These are phyloP conservation scores for Xenotilapia leptura DNA, from an alignment of 2,113 vertebrate genomes.

Conservation along the genomic window DNA sequence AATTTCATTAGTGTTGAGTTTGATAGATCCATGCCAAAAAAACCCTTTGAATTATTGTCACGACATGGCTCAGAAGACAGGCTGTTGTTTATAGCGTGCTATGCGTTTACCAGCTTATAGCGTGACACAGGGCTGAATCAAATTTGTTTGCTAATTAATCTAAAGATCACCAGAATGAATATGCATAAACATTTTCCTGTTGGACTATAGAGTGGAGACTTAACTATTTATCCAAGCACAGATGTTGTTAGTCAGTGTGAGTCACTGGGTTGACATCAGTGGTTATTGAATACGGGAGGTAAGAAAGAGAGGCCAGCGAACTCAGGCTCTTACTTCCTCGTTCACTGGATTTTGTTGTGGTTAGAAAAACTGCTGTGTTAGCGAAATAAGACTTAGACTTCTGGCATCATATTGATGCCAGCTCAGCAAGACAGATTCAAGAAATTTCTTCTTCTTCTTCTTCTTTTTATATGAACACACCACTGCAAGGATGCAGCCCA, in stretches of 20 bases:
- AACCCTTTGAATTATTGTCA: not conserved
- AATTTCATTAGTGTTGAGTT: not conserved
- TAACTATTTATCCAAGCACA: not conserved
- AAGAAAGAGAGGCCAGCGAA: not conserved
- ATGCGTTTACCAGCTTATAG: not conserved
- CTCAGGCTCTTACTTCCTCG: not conserved
- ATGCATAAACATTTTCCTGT: not conserved
- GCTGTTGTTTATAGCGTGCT: not conserved
- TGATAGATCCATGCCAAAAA: not conserved
- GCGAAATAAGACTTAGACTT: not conserved
- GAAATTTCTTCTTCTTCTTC: not conserved
- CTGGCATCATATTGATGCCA: not conserved
- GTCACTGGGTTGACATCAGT: not conserved
- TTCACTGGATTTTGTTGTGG: not conserved
- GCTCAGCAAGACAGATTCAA: not conserved
- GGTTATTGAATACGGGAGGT: not conserved
- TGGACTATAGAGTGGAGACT: not conserved
- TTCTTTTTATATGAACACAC: not conserved
- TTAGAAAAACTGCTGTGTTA: not conserved
- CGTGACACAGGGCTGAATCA: not conserved
- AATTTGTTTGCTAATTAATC: not conserved
- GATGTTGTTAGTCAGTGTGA: not conserved
- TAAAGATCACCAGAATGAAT: not conserved
- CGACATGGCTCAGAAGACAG: not conserved
- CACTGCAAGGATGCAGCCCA: constrained; percentile 53